These are phyloP conservation scores for Orchesellides sinensis DNA, from an alignment of 2,888 invertebrate species.

Conservation along the genomic window DNA sequence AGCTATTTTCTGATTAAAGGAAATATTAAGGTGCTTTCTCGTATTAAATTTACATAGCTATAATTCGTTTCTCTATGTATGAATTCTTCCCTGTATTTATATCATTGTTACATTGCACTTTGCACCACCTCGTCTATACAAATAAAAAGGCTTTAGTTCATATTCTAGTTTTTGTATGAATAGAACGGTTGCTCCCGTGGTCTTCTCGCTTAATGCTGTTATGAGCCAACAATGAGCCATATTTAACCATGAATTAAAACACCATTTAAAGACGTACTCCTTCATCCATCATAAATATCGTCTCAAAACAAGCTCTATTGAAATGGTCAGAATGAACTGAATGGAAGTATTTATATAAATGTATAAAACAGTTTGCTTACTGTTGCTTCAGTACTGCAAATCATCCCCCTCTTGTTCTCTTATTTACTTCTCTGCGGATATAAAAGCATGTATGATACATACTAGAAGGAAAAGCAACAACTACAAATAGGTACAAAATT, in stretches of 20 bases:
- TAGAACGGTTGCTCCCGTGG: constrained; percentile 3
- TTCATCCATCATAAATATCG: constrained; percentile 4
- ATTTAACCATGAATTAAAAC: constrained; percentile 26
- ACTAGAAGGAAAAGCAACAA: not conserved
- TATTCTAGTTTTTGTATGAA: not conserved
- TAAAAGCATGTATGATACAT: not conserved
- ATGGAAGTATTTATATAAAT: constrained; percentile 5
- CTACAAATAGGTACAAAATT: not conserved
- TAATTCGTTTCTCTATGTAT: too few relatives aligned
- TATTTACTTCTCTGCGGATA: not conserved
- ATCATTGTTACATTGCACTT: not conserved
- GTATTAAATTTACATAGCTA: too few relatives aligned
- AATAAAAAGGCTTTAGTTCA: too few relatives aligned
- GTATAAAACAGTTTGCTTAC: not conserved
- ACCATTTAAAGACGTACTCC: not conserved
- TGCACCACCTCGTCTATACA: too few relatives aligned
- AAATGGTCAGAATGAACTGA: constrained; percentile 26
- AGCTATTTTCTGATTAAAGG: too few relatives aligned
- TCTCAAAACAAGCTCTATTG: constrained; percentile 13
- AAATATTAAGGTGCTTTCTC: too few relatives aligned
- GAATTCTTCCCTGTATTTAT: too few relatives aligned
- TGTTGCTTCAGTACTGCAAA: constrained; percentile 40
- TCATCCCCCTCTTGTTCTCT: constrained; percentile 14
- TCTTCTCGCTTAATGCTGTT: not conserved
- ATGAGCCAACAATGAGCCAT: constrained; percentile 9